Base-by-base conservation (phyloP, 1,140 invertebrate genomes). In the Frieseomelitta varia region DNA sequence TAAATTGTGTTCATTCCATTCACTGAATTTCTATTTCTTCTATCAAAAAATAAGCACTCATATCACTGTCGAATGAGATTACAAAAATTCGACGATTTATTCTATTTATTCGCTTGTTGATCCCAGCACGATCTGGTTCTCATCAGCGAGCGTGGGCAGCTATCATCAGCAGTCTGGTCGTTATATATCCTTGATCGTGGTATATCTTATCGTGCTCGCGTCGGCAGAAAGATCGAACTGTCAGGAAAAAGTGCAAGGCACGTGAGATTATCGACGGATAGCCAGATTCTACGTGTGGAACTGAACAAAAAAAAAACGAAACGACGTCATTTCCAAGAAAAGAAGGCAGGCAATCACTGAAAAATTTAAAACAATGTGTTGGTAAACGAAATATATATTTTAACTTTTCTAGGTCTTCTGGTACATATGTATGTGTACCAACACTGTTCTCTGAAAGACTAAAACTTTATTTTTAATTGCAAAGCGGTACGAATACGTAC, bases 191-290 rank as follows among this genome's bases (percentile, higher is more conserved):
- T 24, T n/a, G 58, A n/a, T 34, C 30, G 21, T 67, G 15, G n/a
- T 27, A 3, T 30, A 67, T 72, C 47, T 72, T 51, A 72, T 72
- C 69, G 47, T 72, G 47, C 15, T 72, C 69, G 68, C 69, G 21
- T 8, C 47, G 24, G 24, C 24, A 27, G 39, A 72, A 72, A 17
- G 69, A 72, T 72, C 47, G 69, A 72, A 51, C n/a, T 53, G 51
- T 53, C 47, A 27, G 69, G 69, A 27, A 72, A 72, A 51, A 51
- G 69, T 72, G 39, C 39, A 34, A 72, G 12, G 34, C n/a, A 69
- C 68, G n/a, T 15, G 24, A 12, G 47, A 72, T 72, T 72, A 39
- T 8, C 68, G 39, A 15, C 21, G 21, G 47, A 71, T 47, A 27
- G 47, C n/a, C 69, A n/a, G 39, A 47, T 10, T 47, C 39, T 47